These are phyloP conservation scores for Paralinhomoeus sp. DNA, from an alignment of 2,888 invertebrate genomes.

Conservation along the genomic window DNA sequence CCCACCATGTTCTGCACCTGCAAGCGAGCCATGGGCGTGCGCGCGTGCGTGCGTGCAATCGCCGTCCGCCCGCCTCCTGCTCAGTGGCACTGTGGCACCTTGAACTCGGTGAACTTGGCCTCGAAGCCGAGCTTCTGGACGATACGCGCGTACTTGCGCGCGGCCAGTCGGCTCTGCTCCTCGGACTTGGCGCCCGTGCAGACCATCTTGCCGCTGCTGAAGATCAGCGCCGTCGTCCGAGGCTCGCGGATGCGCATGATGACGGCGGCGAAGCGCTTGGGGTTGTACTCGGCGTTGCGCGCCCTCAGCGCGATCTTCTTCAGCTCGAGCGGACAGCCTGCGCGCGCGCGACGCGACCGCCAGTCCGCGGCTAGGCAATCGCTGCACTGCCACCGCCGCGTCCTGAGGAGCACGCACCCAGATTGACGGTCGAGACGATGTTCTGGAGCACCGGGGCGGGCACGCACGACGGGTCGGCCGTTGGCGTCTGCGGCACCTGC, in stretches of 20 bases:
- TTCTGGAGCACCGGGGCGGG: conserved; percentile 32
- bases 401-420: conserved; percentile 30
- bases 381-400: too few species aligned
- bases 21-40: too few species aligned
- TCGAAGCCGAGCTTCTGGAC: conserved; percentile 56
- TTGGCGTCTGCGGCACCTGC: conserved; percentile 6
- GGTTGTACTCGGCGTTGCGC: conserved; percentile 95
- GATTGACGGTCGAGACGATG: conserved; percentile 83
- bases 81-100: too few species aligned
- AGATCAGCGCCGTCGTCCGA: conserved; percentile 51
- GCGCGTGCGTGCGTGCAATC: too few species aligned
- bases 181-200: conserved; percentile 66
- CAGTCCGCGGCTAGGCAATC: too few species aligned
- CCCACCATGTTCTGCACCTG: conserved; percentile 68
- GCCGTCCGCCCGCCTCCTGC: too few species aligned
- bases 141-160: conserved; percentile 55
- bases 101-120: conserved; percentile 28
- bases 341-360: background rate
- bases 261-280: conserved; percentile 93
- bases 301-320: conserved; percentile 92
- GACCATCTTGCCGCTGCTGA: conserved; percentile 64
- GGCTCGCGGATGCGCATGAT: conserved; percentile 73
- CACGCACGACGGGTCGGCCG: conserved; percentile 1
- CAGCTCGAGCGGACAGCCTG: conserved; percentile 64
- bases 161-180: conserved; percentile 50